Conservation (phyloP, 2,888 invertebrate species). For the Pollenia amentaria region DNA sequence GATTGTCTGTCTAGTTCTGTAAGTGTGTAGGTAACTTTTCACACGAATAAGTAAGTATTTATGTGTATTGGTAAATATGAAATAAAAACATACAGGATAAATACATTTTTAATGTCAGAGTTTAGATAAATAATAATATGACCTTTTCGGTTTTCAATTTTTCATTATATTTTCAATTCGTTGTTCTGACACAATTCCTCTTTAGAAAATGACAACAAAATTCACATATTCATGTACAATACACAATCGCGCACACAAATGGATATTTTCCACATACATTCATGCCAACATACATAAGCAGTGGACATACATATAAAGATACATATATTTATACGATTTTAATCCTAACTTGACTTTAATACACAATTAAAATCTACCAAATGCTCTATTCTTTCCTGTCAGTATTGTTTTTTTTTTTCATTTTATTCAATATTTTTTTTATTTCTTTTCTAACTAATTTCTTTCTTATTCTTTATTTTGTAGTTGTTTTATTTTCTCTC, state of each 20-base stretch:
- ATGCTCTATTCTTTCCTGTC: constrained; percentile 29
- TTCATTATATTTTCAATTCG: constrained; percentile 17
- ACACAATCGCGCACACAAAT: neutral
- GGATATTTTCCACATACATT: neutral
- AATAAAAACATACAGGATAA: constrained; percentile 10
- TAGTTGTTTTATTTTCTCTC: neutral
- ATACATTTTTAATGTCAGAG: constrained; percentile 60
- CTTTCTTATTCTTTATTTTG: constrained; percentile 16
- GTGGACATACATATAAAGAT: neutral
- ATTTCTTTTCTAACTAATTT: constrained; percentile 25
- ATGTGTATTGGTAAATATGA: constrained; percentile 10
- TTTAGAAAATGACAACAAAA: constrained; percentile 18
- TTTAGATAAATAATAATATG: constrained; percentile 60
- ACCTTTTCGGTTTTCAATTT: constrained; percentile 52
- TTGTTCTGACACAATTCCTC: constrained; percentile 2
- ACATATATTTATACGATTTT: constrained; percentile 24
- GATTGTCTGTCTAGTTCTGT: constrained; percentile 23
- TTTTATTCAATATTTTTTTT: neutral
- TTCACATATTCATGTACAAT: neutral
- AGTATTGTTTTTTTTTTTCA: neutral
- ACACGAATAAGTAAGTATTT: neutral
- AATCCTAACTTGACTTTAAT: constrained; percentile 59
- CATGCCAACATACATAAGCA: neutral
- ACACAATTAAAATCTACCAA: constrained; percentile 57
- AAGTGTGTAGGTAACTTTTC: neutral